These are phyloP conservation scores for Holacanthus passer DNA, from an alignment of 2,113 vertebrate species.

Conservation along the genomic window DNA sequence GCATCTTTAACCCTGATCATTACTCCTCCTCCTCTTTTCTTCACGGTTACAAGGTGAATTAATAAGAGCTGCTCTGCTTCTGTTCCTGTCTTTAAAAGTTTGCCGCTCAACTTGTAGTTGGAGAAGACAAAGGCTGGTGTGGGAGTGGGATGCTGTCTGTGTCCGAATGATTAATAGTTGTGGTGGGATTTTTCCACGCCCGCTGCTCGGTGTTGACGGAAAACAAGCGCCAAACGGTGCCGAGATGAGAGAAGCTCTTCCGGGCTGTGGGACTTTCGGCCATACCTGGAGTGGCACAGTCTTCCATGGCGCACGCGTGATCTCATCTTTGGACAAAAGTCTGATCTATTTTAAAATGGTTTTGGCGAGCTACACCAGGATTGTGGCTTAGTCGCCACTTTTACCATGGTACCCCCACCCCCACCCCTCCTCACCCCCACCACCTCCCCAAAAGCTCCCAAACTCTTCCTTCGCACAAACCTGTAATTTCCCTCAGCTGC, in stretches of 20 bases:
- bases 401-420: background rate
- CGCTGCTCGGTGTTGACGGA: slow-evolving; percentile 80
- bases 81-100: slow-evolving; percentile 75
- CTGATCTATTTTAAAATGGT: background rate
- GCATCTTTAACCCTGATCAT: background rate
- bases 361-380: background rate
- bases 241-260: slow-evolving; percentile 66
- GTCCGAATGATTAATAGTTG: slow-evolving; percentile 90
- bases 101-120: slow-evolving; percentile 78
- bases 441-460: background rate
- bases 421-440: background rate
- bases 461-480: slow-evolving; percentile 67
- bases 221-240: slow-evolving; percentile 81
- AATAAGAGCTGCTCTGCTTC: slow-evolving; percentile 52
- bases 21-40: slow-evolving; percentile 25
- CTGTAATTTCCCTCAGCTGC: slow-evolving; percentile 85
- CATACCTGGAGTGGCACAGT: slow-evolving; percentile 7
- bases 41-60: slow-evolving; percentile 40
- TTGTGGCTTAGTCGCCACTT: slow-evolving; percentile 1
- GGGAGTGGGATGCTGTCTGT: slow-evolving; percentile 79
- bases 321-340: background rate
- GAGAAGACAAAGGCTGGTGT: slow-evolving; percentile 77
- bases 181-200: slow-evolving; percentile 81
- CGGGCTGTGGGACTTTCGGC: slow-evolving; percentile 42
- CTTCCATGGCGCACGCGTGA: background rate